A percentile compares a stretch with the other conserved stretches of the same genome.
phyloP scores from a whole-genome alignment of 2,888 invertebrate species.

The Cryptocephalus primarius region DNA sequence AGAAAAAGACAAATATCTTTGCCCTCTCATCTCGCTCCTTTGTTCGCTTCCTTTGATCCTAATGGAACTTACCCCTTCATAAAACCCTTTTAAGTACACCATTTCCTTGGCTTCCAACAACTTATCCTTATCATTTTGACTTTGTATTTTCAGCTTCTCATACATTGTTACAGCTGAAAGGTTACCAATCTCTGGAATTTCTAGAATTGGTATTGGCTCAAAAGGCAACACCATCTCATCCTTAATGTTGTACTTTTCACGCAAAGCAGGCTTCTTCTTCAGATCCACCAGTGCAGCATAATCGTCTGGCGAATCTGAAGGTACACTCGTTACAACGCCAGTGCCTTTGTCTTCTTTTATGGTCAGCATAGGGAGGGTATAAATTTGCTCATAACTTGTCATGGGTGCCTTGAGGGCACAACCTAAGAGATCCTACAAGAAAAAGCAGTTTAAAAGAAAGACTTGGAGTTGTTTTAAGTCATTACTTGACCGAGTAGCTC shows the following conservation, averaged over 20 bases:
- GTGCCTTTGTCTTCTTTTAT: conserved; percentile 98
- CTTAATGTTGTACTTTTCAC: conserved; percentile 88
- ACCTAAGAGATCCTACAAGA: conserved; percentile 64
- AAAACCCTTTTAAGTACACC: conserved; percentile 94
- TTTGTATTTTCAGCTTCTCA: conserved; percentile 87
- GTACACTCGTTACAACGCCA: conserved; percentile 95
- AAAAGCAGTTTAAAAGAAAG: not conserved
- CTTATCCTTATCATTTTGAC: conserved; percentile 95
- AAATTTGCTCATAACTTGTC: conserved; percentile 71
- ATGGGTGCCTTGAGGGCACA: conserved; percentile 73
- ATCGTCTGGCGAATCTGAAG: conserved; percentile 98
- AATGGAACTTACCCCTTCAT: conserved; percentile 59
- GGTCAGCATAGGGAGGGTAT: conserved; percentile 93
- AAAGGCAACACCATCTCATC: conserved; percentile 61
- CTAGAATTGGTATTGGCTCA: conserved; percentile 67
- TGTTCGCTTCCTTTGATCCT: no score
- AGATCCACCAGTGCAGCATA: conserved; percentile 91
- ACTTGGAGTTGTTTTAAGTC: not conserved
- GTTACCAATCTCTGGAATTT: conserved; percentile 82
- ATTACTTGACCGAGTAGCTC: conserved; percentile 58
- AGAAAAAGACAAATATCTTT: no score
- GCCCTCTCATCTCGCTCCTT: no score
- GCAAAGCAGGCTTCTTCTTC: conserved; percentile 85
- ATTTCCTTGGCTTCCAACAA: conserved; percentile 89
- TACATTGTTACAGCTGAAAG: conserved; percentile 76